Conservation (phyloP, 2,797 vertebrate species). For the Phoxinus dragarum region DNA sequence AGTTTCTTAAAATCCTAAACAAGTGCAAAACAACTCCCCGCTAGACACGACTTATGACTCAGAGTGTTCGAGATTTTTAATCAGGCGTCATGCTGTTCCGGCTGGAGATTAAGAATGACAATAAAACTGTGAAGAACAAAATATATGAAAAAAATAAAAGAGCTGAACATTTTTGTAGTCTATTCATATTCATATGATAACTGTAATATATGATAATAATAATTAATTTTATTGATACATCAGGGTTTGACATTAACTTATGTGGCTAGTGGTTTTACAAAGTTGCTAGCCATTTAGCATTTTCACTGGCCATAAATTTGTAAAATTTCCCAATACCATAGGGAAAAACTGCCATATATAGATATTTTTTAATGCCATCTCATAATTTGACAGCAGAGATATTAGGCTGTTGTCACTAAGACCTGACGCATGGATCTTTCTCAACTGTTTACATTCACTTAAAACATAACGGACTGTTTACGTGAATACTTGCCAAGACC, state of each 20-base stretch:
- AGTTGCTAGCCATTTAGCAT: no score
- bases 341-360: no score
- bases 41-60: constrained; percentile 21
- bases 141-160: not conserved
- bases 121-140: not conserved
- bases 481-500: no score
- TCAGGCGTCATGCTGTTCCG: constrained; percentile 7
- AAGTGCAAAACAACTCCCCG: constrained; percentile 34
- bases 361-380: no score
- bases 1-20: constrained; percentile 50
- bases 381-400: no score
- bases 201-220: not conserved
- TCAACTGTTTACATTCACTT: no score
- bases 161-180: not conserved
- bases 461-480: no score
- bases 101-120: not conserved
- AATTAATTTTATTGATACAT: not conserved
- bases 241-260: not conserved
- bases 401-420: no score
- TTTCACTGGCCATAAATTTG: no score
- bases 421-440: no score
- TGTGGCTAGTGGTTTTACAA: no score
- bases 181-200: not conserved
- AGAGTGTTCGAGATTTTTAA: constrained; percentile 17
- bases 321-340: no score